Percentiles rank a stretch among this genome's conserved stretches.
Conservation (phyloP, 2,113 vertebrate species). For the Oenanthe melanoleuca region DNA sequence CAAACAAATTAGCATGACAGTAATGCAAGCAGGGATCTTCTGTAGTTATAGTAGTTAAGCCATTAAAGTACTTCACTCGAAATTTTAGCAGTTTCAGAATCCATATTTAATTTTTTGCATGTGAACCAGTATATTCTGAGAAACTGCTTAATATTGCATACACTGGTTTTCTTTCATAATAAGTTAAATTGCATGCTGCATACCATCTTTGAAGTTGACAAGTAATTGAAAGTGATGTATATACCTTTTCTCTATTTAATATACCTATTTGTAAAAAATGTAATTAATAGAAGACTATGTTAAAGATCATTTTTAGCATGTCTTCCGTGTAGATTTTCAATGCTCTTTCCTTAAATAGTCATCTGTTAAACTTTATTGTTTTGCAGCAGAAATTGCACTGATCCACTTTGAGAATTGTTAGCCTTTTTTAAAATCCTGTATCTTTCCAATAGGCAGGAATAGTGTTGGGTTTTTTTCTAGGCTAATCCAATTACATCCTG, state of each 20-base stretch:
- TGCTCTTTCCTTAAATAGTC: not conserved
- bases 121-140: not conserved
- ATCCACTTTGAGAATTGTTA: not conserved
- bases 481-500: not conserved
- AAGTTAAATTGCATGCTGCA: not conserved
- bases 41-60: not conserved
- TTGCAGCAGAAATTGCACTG: not conserved
- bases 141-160: not conserved
- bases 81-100: not conserved
- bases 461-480: not conserved
- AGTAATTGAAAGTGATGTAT: not conserved
- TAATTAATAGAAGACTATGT: not conserved
- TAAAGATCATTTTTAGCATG: not conserved
- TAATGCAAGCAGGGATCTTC: not conserved
- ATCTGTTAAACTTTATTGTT: not conserved
- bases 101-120: not conserved
- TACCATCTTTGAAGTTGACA: not conserved
- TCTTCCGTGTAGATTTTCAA: not conserved
- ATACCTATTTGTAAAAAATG: not conserved
- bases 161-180: not conserved
- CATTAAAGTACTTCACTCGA: not conserved
- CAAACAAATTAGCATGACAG: not conserved
- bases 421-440: not conserved
- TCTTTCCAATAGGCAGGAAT: not conserved
- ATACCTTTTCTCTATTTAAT: not conserved